phyloP scores from a whole-genome alignment of 2,113 vertebrate species.

The Tor tambroides region DNA sequence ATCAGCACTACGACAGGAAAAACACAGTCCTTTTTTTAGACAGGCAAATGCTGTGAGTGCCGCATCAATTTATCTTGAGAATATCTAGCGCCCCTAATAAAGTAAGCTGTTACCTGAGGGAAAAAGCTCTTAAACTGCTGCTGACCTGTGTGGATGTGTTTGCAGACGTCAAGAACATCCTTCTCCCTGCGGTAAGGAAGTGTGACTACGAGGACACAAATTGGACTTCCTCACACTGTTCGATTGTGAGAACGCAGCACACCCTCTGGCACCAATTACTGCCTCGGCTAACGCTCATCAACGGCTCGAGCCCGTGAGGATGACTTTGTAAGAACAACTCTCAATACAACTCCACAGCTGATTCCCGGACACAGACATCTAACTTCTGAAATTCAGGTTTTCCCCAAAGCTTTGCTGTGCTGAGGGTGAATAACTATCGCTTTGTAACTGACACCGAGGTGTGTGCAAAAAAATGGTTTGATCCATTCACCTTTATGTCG shows the following conservation, averaged over 20 bases:
- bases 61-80: background rate
- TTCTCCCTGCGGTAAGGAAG: slow-evolving; percentile 1
- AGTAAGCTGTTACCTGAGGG: slow-evolving; percentile 7
- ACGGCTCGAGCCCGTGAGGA: background rate
- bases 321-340: slow-evolving; percentile 31
- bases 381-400: background rate
- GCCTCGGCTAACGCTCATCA: slow-evolving; percentile 17
- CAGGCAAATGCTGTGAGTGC: background rate
- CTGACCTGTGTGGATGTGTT: slow-evolving; percentile 35
- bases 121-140: slow-evolving; percentile 35
- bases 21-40: background rate
- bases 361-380: background rate
- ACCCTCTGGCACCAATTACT: slow-evolving; percentile 24
- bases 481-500: background rate
- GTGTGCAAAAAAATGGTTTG: slow-evolving; percentile 4
- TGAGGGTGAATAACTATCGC: slow-evolving; percentile 13
- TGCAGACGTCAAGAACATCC: slow-evolving; percentile 18
- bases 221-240: slow-evolving; percentile 25
- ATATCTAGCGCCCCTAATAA: background rate
- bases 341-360: background rate
- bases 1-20: slow-evolving; percentile 1
- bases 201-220: background rate
- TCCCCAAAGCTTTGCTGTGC: background rate
- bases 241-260: slow-evolving; percentile 9
- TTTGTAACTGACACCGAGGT: slow-evolving; percentile 7